phyloP scores from a whole-genome alignment of 2,797 vertebrate species.

The Paedocypris micromegethes region DNA sequence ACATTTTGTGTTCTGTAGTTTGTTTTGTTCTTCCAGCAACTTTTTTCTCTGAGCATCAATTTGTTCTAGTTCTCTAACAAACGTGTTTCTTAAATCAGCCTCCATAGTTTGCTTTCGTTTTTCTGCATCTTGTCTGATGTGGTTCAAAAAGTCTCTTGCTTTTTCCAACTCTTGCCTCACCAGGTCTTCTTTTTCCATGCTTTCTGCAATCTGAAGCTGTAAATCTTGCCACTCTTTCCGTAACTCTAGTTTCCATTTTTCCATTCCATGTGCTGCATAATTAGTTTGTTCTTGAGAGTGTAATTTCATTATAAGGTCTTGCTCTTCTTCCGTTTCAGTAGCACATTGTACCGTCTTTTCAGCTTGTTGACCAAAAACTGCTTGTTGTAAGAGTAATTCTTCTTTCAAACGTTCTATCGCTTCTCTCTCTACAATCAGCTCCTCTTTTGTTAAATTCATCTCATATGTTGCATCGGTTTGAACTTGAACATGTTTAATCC shows the following conservation, averaged over 20 bases:
- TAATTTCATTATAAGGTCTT: constrained; percentile 4
- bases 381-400: constrained; percentile 10
- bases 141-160: constrained; percentile 16
- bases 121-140: constrained; percentile 8
- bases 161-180: constrained; percentile 25
- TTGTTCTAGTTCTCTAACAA: constrained; percentile 6
- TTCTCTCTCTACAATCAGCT: constrained; percentile 17
- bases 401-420: background rate
- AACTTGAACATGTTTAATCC: constrained; percentile 12
- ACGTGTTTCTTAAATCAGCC: constrained; percentile 19
- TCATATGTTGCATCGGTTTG: constrained; percentile 30
- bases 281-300: background rate
- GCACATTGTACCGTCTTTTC: constrained; percentile 1
- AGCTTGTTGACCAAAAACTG: too few relatives aligned
- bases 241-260: constrained; percentile 10
- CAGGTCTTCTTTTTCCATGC: constrained; percentile 27
- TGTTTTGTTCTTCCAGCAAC: constrained; percentile 3
- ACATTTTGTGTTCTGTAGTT: constrained; percentile 11
- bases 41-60: constrained; percentile 12
- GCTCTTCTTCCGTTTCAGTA: background rate
- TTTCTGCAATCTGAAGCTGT: constrained; percentile 10
- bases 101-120: constrained; percentile 23
- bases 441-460: constrained; percentile 6
- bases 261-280: constrained; percentile 4
- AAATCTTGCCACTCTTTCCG: constrained; percentile 29